Base-by-base conservation (phyloP, 2,888 invertebrate genomes). In the Lasioglossum lativentre region DNA sequence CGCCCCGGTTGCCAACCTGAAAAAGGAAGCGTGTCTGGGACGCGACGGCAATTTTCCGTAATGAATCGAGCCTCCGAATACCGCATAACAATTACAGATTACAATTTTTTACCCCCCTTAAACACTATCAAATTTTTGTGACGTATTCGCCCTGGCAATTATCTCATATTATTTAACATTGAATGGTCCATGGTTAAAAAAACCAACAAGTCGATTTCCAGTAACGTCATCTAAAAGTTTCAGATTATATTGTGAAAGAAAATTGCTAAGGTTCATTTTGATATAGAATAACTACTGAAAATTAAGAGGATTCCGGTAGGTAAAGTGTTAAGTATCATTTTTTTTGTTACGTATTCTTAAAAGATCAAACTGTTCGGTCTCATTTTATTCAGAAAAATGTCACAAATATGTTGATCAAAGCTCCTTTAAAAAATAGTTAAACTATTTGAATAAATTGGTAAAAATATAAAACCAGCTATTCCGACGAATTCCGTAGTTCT, bases 41-140 rank as follows among this genome's bases (percentile, higher is more conserved):
- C 38, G 38, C 27, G 42, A 19, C 16, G 77, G 73, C 77, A 83
- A 83, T 82, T 82, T 73, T 12, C 38, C 45, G 38, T 73, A 68
- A 83, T 59, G 82, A 59, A 74, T 59, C 68, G 40, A 23, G 23
- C 27, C 34, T 34, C 34, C 34, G 38, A 42, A 71, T 75, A 27
- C 73, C 40, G 42, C 68, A 47, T 52, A 70, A 83, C 71, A 78
- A 75, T 84, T 73, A 76, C 75, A 74, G 27, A 59, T 16, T 1
- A 59, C 4, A 14, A 59, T 59, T n/a, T 59, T 59, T 27, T 27
- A 3, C 27, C 27, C 1, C 27, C 59, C 27, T 27, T 12, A 14
- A 59, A 5, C 59, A 1, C 14, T 1, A 14, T 1, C 4, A 30
- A 14, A 59, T 27, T 59, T 59, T n/a, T n/a, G n/a, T n/a, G n/a